phyloP scores from a whole-genome alignment of 2,113 vertebrate genomes.

The Tragelaphus strepsiceros region DNA sequence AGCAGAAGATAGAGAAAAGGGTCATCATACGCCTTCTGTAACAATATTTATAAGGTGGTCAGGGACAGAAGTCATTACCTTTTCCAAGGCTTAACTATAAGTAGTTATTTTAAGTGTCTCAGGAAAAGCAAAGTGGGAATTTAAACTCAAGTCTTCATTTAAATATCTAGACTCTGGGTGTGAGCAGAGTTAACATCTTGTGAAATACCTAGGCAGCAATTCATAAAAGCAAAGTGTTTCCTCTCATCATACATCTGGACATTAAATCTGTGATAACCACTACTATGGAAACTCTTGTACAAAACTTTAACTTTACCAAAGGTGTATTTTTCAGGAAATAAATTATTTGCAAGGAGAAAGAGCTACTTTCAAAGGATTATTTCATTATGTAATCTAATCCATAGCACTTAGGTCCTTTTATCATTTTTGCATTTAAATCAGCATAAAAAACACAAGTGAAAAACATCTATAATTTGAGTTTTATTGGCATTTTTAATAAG shows the following conservation, averaged over 20 bases:
- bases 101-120: not conserved
- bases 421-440: constrained; percentile 56
- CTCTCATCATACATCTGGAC: not conserved
- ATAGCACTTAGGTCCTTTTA: constrained; percentile 49
- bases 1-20: not conserved
- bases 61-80: not conserved
- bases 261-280: not conserved
- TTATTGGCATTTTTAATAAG: constrained; percentile 69
- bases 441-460: constrained; percentile 46
- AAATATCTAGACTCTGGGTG: not conserved
- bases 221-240: not conserved
- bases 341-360: not conserved
- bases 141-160: not conserved
- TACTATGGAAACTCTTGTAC: not conserved
- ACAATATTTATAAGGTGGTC: not conserved
- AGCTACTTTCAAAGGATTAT: constrained; percentile 24
- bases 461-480: constrained; percentile 63
- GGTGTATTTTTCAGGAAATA: constrained; percentile 13
- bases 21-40: not conserved
- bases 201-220: not conserved
- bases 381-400: constrained; percentile 42
- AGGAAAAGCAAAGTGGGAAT: not conserved
- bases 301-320: not conserved
- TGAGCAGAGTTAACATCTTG: too few relatives aligned
- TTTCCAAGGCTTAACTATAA: not conserved